Conservation (phyloP, 2,113 vertebrate genomes). For the Phalacrocorax aristotelis region DNA sequence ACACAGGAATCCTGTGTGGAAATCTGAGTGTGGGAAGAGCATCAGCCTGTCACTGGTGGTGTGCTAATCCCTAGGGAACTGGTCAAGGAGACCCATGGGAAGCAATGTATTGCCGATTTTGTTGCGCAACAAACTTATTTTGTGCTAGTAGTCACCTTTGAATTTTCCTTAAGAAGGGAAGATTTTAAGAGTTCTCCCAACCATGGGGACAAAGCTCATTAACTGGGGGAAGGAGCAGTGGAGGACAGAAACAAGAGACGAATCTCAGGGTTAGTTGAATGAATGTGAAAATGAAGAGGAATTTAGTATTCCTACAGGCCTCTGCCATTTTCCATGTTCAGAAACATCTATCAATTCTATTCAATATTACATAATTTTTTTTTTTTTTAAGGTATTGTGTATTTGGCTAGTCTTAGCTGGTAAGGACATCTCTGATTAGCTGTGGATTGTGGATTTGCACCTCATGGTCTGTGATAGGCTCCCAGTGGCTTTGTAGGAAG, state of each 20-base stretch:
- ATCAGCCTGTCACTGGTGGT: not conserved
- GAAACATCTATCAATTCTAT: not conserved
- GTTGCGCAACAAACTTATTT: not conserved
- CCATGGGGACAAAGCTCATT: not conserved
- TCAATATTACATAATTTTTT: not conserved
- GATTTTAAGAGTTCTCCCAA: not conserved
- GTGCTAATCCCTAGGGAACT: not conserved
- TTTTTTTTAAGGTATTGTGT: not conserved
- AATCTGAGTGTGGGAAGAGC: not conserved
- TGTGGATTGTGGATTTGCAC: not conserved
- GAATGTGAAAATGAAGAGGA: not conserved
- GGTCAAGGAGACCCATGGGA: not conserved
- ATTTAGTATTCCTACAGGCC: not conserved
- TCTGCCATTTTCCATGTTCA: not conserved
- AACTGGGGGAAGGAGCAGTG: not conserved
- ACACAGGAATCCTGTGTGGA: not conserved
- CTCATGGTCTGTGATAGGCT: not conserved
- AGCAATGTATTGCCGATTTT: not conserved
- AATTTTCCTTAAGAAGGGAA: not conserved
- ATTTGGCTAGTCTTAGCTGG: not conserved
- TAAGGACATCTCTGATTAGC: not conserved
- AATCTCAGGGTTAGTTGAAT: not conserved
- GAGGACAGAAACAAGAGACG: not conserved
- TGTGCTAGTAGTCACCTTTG: not conserved
- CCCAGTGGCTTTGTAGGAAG: not conserved